A percentile compares a stretch with the other conserved stretches of the same genome.
Evolutionary conservation across 2,888 invertebrate species (phyloP).

Genomic region (Apamea monoglypha): DNA sequence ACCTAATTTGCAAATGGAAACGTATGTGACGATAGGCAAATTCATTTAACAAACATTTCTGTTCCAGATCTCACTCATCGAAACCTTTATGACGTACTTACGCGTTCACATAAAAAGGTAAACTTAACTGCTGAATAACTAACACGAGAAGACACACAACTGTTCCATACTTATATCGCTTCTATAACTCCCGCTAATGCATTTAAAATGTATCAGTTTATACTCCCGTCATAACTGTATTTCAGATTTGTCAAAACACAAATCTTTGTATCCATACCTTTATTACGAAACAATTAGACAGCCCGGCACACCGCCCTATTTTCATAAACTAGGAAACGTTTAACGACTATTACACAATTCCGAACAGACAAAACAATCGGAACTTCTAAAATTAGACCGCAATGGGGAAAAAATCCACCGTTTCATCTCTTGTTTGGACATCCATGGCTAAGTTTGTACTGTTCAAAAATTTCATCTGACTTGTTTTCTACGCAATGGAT

Average conservation of each 20-base stretch:
- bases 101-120: slow-evolving; percentile 18
- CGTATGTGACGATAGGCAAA: background rate
- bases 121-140: slow-evolving; percentile 38
- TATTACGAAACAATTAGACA: slow-evolving; percentile 81
- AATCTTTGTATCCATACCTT: slow-evolving; percentile 59
- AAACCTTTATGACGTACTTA: slow-evolving; percentile 10
- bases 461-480: background rate
- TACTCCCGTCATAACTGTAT: slow-evolving; percentile 33
- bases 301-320: slow-evolving; percentile 75
- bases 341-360: slow-evolving; percentile 83
- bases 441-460: slow-evolving; percentile 65
- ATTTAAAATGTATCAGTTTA: slow-evolving; percentile 51
- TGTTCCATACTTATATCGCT: slow-evolving; percentile 34
- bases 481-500: slow-evolving; percentile 68
- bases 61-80: background rate
- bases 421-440: slow-evolving; percentile 43
- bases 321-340: slow-evolving; percentile 85
- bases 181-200: slow-evolving; percentile 50
- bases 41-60: background rate
- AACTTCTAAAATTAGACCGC: slow-evolving; percentile 79
- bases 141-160: slow-evolving; percentile 33
- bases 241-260: slow-evolving; percentile 60
- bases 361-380: slow-evolving; percentile 86
- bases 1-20: background rate
- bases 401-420: slow-evolving; percentile 70